phyloP scores from a whole-genome alignment of 1,140 invertebrate species.

The Trachymyrmex septentrionalis region DNA sequence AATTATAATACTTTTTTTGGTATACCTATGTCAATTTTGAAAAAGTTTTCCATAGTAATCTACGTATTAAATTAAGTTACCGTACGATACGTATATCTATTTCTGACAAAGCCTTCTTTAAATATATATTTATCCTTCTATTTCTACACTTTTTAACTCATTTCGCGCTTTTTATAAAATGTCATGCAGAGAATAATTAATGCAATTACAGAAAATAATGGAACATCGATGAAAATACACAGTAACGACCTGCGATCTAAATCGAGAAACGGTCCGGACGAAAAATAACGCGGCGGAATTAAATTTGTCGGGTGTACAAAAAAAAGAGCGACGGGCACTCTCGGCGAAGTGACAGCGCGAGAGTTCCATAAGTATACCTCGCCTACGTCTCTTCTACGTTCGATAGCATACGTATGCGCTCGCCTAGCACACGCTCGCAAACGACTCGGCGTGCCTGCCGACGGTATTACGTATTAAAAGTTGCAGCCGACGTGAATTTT shows the following conservation, averaged over 20 bases:
- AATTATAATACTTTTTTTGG: background rate
- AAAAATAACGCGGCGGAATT: constrained; percentile 42
- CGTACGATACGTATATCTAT: background rate
- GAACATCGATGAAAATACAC: constrained; percentile 37
- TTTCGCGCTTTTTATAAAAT: constrained; percentile 29
- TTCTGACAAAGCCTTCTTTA: background rate
- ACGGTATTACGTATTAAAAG: constrained; percentile 78
- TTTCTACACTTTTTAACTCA: background rate
- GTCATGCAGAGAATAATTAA: constrained; percentile 13
- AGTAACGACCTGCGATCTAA: constrained; percentile 30
- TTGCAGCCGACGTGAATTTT: constrained; percentile 77
- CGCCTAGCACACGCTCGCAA: constrained; percentile 65
- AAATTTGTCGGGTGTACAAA: constrained; percentile 43
- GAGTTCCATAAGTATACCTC: constrained; percentile 58
- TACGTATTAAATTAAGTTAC: background rate
- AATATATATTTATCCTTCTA: constrained; percentile 14
- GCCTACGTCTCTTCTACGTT: constrained; percentile 60
- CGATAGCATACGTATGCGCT: constrained; percentile 62
- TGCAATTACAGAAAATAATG: constrained; percentile 33
- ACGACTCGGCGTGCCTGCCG: constrained; percentile 68
- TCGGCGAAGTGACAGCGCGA: constrained; percentile 56
- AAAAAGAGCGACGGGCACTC: constrained; percentile 52
- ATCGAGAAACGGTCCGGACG: constrained; percentile 14
- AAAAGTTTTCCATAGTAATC: background rate
- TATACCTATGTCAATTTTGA: background rate